Conservation (phyloP, 2,888 invertebrate genomes). For the Drosophila eohydei region DNA sequence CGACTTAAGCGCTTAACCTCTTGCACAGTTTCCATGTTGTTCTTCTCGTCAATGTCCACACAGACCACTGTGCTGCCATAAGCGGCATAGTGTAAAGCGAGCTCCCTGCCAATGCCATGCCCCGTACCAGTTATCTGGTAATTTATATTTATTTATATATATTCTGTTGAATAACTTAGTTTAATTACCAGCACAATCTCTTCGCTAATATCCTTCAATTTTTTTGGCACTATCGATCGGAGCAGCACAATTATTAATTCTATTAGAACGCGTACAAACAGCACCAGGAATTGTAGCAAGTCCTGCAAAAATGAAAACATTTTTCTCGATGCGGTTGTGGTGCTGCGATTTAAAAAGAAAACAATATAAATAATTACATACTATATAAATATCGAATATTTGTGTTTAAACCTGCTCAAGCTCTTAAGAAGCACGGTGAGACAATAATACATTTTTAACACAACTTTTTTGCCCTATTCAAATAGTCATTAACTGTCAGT, state of each 20-base stretch:
- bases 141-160: not conserved
- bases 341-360: slow-evolving; percentile 62
- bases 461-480: not conserved
- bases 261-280: slow-evolving; percentile 70
- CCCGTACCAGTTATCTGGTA: slow-evolving; percentile 93
- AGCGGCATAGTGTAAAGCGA: slow-evolving; percentile 90
- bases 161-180: not conserved
- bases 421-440: not conserved
- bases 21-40: slow-evolving; percentile 89
- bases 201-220: slow-evolving; percentile 89
- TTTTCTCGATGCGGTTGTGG: slow-evolving; percentile 77
- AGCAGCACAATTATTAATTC: slow-evolving; percentile 64
- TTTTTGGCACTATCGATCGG: slow-evolving; percentile 73
- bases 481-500: not conserved
- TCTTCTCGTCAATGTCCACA: slow-evolving; percentile 90
- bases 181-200: slow-evolving; percentile 91
- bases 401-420: not conserved
- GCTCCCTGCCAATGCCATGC: slow-evolving; percentile 93
- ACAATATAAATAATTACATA: not conserved
- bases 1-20: slow-evolving; percentile 85
- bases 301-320: slow-evolving; percentile 79
- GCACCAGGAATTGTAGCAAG: slow-evolving; percentile 75
- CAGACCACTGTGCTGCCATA: slow-evolving; percentile 90
- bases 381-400: not conserved
- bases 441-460: not conserved